Percentiles rank a stretch among this genome's conserved stretches.
Evolutionary conservation across 2,888 invertebrate genomes (phyloP).

Genomic region (Platycheirus albimanus): DNA sequence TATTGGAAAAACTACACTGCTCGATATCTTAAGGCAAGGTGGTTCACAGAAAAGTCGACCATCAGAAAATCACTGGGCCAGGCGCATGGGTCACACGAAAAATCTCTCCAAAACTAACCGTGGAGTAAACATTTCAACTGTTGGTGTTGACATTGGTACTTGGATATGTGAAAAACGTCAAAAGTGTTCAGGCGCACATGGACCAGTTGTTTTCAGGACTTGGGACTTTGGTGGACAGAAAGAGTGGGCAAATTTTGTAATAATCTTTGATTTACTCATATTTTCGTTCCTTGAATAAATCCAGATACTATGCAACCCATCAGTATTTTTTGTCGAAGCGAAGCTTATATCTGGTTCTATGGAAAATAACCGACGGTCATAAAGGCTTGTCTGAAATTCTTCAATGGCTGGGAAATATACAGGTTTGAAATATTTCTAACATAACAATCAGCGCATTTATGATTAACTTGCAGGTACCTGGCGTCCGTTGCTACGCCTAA

Average conservation of each 20-base stretch:
- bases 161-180: constrained; percentile 95
- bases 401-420: constrained; percentile 98
- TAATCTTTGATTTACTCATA: not conserved
- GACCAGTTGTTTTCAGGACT: constrained; percentile 95
- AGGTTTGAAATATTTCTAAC: constrained; percentile 78
- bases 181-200: constrained; percentile 88
- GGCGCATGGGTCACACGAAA: constrained; percentile 95
- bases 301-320: constrained; percentile 97
- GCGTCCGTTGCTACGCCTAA: too few species aligned
- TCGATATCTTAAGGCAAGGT: constrained; percentile 94
- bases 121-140: constrained; percentile 95
- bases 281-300: constrained; percentile 7
- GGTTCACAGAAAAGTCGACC: constrained; percentile 87
- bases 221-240: constrained; percentile 99
- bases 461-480: too few species aligned
- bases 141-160: constrained; percentile 98
- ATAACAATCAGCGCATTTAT: not conserved
- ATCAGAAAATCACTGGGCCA: constrained; percentile 93
- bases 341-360: constrained; percentile 96
- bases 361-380: constrained; percentile 96
- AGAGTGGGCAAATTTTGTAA: constrained; percentile 86
- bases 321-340: constrained; percentile 98
- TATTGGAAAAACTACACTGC: constrained; percentile 93
- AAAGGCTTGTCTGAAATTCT: constrained; percentile 94
- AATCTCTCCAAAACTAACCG: constrained; percentile 89